These are phyloP conservation scores for Agrilus mali DNA, from an alignment of 2,888 invertebrate species.

Conservation along the genomic window DNA sequence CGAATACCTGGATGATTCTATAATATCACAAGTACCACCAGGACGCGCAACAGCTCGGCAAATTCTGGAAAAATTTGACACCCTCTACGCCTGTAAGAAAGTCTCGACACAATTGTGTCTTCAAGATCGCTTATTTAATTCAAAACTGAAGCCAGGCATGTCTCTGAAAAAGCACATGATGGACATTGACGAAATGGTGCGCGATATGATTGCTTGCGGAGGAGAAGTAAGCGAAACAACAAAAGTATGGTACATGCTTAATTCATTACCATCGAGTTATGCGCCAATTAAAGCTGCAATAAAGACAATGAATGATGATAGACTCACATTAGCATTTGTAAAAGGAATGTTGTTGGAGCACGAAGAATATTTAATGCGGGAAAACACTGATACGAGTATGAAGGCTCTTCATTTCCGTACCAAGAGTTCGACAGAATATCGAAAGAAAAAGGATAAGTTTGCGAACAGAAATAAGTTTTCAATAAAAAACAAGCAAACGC, in stretches of 20 bases:
- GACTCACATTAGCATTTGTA: slow-evolving; percentile 7
- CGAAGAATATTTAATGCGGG: slow-evolving; percentile 7
- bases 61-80: slow-evolving; percentile 10
- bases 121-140: slow-evolving; percentile 9
- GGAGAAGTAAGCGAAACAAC: slow-evolving; percentile 5
- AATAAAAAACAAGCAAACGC: slow-evolving; percentile 6
- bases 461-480: slow-evolving; percentile 1
- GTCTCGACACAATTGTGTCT: slow-evolving; percentile 9
- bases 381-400: slow-evolving; percentile 7
- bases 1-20: slow-evolving; percentile 9
- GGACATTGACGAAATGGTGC: slow-evolving; percentile 11
- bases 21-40: not conserved
- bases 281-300: not conserved
- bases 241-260: not conserved
- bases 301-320: slow-evolving; percentile 4
- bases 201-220: slow-evolving; percentile 9
- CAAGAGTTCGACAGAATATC: slow-evolving; percentile 1
- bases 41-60: slow-evolving; percentile 7
- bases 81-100: slow-evolving; percentile 8
- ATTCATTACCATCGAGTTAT: not conserved
- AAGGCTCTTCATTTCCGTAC: slow-evolving; percentile 6
- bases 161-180: not conserved
- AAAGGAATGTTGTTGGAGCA: slow-evolving; percentile 9
- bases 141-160: slow-evolving; percentile 8
- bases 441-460: no score